Percentiles rank a stretch among this genome's conserved stretches.
phyloP scores from a whole-genome alignment of 2,888 invertebrate genomes.

The Rhodophaea formosa region DNA sequence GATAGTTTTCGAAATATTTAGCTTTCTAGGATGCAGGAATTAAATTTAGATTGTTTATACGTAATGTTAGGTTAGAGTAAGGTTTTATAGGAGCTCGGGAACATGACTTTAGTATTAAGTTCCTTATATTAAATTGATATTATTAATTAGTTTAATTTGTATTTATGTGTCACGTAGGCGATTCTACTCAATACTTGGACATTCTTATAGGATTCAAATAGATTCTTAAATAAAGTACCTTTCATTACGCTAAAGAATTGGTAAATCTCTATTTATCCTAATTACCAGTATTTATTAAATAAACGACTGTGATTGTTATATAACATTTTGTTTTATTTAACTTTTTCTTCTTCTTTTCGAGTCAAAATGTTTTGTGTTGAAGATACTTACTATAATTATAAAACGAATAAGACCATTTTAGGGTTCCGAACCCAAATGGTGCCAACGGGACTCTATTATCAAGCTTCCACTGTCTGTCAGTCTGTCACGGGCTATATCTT shows the following conservation, averaged over 20 bases:
- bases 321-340: constrained; percentile 35
- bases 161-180: constrained; percentile 31
- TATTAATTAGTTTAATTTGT: constrained; percentile 18
- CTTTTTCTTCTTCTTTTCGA: neutral
- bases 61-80: constrained; percentile 62
- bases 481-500: too few relatives aligned
- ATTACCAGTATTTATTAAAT: constrained; percentile 78
- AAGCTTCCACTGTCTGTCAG: too few relatives aligned
- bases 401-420: too few relatives aligned
- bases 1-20: constrained; percentile 72
- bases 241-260: constrained; percentile 70
- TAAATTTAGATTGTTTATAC: constrained; percentile 66
- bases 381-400: too few relatives aligned
- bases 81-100: constrained; percentile 74
- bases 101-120: constrained; percentile 78
- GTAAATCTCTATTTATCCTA: constrained; percentile 75
- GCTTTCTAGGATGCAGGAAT: constrained; percentile 66
- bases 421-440: too few relatives aligned
- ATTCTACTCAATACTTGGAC: constrained; percentile 52
- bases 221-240: constrained; percentile 51
- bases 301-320: constrained; percentile 81
- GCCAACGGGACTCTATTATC: too few relatives aligned
- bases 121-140: constrained; percentile 44
- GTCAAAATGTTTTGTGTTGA: too few relatives aligned
- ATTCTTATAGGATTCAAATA: constrained; percentile 58